Evolutionary conservation across 2,113 vertebrate species (phyloP), one percentile per base, ranked within the genome.

Genomic region (Poeciliopsis retropinna): DNA sequence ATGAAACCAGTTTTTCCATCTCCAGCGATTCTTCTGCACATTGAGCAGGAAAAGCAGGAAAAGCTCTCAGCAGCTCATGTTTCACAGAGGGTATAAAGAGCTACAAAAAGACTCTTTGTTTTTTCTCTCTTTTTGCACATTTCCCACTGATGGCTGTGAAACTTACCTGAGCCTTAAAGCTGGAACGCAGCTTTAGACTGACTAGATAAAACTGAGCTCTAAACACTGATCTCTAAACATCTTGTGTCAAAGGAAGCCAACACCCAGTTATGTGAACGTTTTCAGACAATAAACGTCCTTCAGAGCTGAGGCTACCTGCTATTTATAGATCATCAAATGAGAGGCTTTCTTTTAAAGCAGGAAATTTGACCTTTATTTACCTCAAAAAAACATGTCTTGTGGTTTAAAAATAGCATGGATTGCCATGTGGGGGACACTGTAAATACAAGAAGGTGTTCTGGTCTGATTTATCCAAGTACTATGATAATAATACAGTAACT

Each of bases 251-350:
- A 10, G 51, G 51, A 0, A 0, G 44, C 77, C 69, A 37, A 67
- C 75, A 9, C 75, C 75, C 78, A 25, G 65, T 83, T 82, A 83
- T 66, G 25, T 73, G 72, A 87, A 30, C 64, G 64, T 13, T 39
- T 31, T 13, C 2, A 63, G 73, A 80, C 73, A 66, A 71, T 57
- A 57, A 25, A 65, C 47, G 28, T 34, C 74, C 82, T 70, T 70
- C 22, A 75, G 14, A 34, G 39, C 41, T 1, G 1, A 66, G 12
- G 27, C 28, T 8, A 5, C 30, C 0, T 32, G 41, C 27, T 14
- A 1, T 34, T 64, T 70, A 27, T 70, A 15, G 32, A 67, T 31
- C 31, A 62, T n/a, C 9, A 9, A 25, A n/a, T 57, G 51, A 57
- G 22, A 57, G 7, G 15, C 22, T 25, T 14, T 54, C 14, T 41